Percentiles rank a stretch among this genome's conserved stretches.
These are phyloP conservation scores for Choloepus hoffmanni DNA, from an alignment of 2,113 vertebrate genomes.

Conservation along the genomic window DNA sequence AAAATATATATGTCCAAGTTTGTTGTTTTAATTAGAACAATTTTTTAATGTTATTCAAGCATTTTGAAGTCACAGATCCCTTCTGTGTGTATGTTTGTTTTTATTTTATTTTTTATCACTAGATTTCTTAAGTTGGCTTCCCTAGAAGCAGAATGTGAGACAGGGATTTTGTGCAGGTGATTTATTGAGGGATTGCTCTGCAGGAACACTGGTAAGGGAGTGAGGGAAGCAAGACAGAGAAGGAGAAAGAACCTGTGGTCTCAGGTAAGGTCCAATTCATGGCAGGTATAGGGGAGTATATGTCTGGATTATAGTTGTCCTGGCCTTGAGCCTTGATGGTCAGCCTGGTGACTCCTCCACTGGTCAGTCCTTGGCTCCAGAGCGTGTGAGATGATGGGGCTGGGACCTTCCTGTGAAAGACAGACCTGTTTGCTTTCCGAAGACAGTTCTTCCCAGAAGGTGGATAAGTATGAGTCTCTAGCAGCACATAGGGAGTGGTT, in stretches of 20 bases:
- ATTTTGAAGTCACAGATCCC: neutral
- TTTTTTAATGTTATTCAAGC: slow-evolving; percentile 13
- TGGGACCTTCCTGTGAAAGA: neutral
- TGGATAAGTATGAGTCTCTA: neutral
- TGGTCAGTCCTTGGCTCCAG: neutral
- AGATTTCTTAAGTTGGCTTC: neutral
- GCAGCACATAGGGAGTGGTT: neutral
- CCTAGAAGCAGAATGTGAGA: neutral
- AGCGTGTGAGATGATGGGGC: neutral
- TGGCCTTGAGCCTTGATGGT: neutral
- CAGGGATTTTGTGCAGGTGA: neutral
- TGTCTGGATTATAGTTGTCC: neutral
- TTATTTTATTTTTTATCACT: slow-evolving; percentile 19
- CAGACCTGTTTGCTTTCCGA: neutral
- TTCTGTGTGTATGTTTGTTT: neutral
- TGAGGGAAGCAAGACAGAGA: neutral
- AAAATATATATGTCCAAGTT: slow-evolving; percentile 23
- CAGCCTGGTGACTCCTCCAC: neutral
- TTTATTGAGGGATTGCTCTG: neutral
- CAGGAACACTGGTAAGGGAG: neutral
- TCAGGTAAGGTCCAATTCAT: neutral
- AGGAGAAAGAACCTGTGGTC: neutral
- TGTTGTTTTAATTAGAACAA: neutral
- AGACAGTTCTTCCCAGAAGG: neutral
- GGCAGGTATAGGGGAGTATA: neutral